These are phyloP conservation scores for Sesamia nonagrioides DNA, from an alignment of 1,140 invertebrate species.

Conservation along the genomic window DNA sequence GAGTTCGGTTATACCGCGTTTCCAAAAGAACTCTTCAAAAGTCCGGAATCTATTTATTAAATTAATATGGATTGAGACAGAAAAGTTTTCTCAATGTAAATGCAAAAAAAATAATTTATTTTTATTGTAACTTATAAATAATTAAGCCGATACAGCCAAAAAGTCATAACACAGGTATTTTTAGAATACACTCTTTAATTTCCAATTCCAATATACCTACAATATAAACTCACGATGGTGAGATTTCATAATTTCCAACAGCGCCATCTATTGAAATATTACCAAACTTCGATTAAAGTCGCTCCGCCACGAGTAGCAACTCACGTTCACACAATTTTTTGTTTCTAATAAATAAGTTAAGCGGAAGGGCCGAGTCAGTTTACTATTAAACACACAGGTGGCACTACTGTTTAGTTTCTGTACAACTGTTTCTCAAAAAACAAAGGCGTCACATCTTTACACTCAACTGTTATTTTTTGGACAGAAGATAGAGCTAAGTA, in stretches of 20 bases:
- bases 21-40: too few species aligned
- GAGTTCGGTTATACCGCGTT: too few species aligned
- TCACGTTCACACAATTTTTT: not conserved
- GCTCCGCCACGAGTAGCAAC: not conserved
- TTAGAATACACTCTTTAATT: not conserved
- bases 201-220: not conserved
- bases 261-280: not conserved
- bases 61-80: too few species aligned
- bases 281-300: not conserved
- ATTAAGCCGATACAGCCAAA: too few species aligned
- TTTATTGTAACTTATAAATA: too few species aligned
- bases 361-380: not conserved
- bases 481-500: too few species aligned
- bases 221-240: not conserved
- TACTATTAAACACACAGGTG: not conserved
- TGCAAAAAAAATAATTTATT: too few species aligned
- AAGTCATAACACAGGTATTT: too few species aligned
- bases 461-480: not conserved
- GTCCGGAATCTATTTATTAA: too few species aligned
- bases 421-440: not conserved
- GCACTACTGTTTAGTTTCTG: slow-evolving; percentile 16
- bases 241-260: not conserved
- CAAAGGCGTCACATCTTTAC: not conserved
- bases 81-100: too few species aligned
- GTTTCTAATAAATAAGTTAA: not conserved